Evolutionary conservation across 2,888 invertebrate species (phyloP).

Genomic region (Leptopilina drosophilae): DNA sequence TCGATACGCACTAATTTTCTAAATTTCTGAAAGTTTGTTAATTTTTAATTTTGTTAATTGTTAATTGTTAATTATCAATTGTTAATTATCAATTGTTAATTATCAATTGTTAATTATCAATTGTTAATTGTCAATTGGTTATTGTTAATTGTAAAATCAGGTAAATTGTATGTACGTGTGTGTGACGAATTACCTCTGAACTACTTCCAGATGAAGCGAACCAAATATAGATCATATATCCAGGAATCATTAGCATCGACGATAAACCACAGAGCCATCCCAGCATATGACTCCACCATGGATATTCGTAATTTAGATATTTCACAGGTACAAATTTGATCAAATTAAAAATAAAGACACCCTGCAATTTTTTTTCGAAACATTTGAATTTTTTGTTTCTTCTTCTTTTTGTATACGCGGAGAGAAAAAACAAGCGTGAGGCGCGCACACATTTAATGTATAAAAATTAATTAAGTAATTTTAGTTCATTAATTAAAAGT

Average conservation of each 20-base stretch:
- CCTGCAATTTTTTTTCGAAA: conserved; percentile 78
- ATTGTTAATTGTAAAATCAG: background rate
- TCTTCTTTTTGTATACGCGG: background rate
- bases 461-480: too few relatives aligned
- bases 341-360: conserved; percentile 95
- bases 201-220: conserved; percentile 88
- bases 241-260: conserved; percentile 97
- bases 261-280: conserved; percentile 98
- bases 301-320: conserved; percentile 96
- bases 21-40: conserved; percentile 84
- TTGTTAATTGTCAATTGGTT: conserved; percentile 25
- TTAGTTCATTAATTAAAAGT: too few relatives aligned
- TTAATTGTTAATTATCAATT: background rate
- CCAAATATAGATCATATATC: conserved; percentile 94
- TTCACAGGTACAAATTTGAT: conserved; percentile 95
- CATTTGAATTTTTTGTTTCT: background rate
- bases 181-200: conserved; percentile 81
- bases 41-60: conserved; percentile 43
- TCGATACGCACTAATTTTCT: conserved; percentile 89
- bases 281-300: conserved; percentile 96
- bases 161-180: conserved; percentile 3
- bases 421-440: too few relatives aligned
- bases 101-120: conserved; percentile 19
- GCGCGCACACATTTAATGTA: too few relatives aligned
- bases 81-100: too few relatives aligned